A percentile compares a stretch with the other conserved stretches of the same genome.
phyloP scores from a whole-genome alignment of 2,797 vertebrate species.

The Acridotheres tristis region DNA sequence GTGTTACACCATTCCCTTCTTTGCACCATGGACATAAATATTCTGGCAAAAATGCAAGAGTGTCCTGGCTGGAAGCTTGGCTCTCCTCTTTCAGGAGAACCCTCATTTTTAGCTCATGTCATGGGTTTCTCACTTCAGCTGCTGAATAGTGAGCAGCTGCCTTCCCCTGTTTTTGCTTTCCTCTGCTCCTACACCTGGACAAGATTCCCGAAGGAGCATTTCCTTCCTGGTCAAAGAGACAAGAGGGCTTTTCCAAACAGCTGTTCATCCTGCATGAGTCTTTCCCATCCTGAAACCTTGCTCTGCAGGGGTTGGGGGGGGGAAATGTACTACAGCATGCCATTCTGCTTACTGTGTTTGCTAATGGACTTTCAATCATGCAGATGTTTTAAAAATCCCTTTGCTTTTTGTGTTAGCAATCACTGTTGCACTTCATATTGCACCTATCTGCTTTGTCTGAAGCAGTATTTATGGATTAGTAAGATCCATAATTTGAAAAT shows the following conservation, averaged over 20 bases:
- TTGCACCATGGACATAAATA: not conserved
- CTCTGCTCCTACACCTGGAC: not conserved
- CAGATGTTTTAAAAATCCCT: not conserved
- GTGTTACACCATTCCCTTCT: not conserved
- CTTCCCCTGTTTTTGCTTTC: not conserved
- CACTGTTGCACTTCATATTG: not conserved
- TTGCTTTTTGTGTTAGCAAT: not conserved
- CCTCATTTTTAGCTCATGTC: not conserved
- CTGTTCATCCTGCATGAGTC: not conserved
- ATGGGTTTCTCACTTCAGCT: not conserved
- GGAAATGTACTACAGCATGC: not conserved
- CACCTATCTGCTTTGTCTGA: not conserved
- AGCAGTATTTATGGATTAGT: not conserved
- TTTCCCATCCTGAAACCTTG: not conserved
- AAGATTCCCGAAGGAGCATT: not conserved
- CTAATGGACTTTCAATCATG: not conserved
- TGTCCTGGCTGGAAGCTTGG: not conserved
- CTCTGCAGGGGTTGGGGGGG: not conserved
- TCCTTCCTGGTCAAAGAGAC: not conserved
- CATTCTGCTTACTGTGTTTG: not conserved
- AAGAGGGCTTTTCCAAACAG: not conserved
- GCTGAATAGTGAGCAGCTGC: conserved; percentile 3
- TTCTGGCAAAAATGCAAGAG: not conserved
- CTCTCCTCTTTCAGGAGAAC: not conserved
- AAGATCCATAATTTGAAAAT: not conserved